phyloP scores from a whole-genome alignment of 2,888 invertebrate genomes.

The Sarcophaga carnaria region DNA sequence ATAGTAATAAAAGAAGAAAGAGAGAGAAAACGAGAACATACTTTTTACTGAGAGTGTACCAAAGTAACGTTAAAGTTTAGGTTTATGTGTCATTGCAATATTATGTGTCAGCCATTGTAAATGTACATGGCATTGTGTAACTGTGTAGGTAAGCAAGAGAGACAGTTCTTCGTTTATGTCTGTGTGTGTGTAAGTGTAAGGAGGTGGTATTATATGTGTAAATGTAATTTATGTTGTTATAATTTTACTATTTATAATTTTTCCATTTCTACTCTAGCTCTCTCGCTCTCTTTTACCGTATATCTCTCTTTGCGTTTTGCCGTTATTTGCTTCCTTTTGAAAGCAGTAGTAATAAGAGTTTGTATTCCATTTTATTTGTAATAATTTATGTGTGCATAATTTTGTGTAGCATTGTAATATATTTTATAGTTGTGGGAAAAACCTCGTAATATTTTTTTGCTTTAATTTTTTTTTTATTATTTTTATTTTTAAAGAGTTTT shows the following conservation, averaged over 20 bases:
- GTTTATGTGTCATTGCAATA: too few relatives aligned
- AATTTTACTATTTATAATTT: constrained; percentile 70
- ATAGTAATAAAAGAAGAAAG: constrained; percentile 20
- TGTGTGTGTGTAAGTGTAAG: constrained; percentile 14
- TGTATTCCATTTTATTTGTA: not conserved
- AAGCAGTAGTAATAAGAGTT: not conserved
- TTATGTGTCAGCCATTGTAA: too few relatives aligned
- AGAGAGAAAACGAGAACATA: not conserved
- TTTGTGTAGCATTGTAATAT: too few relatives aligned
- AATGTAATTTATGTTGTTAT: constrained; percentile 72
- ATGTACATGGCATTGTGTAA: too few relatives aligned
- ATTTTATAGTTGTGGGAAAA: not conserved
- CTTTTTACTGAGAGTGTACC: not conserved
- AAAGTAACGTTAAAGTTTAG: not conserved
- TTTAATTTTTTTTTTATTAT: not conserved
- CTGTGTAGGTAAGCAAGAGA: not conserved
- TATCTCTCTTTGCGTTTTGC: not conserved
- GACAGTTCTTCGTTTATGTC: not conserved
- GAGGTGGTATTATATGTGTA: constrained; percentile 71
- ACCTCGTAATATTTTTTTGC: constrained; percentile 51
- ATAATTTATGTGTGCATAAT: not conserved
- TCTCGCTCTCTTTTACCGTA: constrained; percentile 11
- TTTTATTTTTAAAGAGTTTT: constrained; percentile 20
- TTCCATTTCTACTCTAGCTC: not conserved
- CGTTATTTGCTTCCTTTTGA: not conserved